Percentiles rank a stretch among this genome's conserved stretches.
These are phyloP conservation scores for Eulemur albifrons DNA, from an alignment of 2,797 vertebrate species.

Conservation along the genomic window DNA sequence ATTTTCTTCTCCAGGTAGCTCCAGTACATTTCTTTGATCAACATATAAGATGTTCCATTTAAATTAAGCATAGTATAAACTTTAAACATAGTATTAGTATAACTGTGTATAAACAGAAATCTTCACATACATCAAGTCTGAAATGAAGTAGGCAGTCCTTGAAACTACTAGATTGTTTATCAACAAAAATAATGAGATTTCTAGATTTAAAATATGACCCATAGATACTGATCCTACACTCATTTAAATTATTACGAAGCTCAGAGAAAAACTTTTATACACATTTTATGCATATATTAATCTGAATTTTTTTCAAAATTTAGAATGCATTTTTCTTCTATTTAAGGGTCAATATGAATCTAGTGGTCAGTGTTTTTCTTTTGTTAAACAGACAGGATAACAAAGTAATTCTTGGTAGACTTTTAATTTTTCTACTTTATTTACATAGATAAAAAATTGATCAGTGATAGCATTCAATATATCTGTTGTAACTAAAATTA, in stretches of 20 bases:
- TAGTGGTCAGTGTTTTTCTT: background rate
- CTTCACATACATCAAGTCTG: background rate
- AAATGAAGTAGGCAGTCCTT: background rate
- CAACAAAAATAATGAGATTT: background rate
- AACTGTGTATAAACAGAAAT: background rate
- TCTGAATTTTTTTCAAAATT: background rate
- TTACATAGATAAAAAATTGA: background rate
- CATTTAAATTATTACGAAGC: background rate
- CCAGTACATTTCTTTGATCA: background rate
- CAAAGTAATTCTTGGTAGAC: constrained; percentile 6
- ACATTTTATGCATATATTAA: background rate
- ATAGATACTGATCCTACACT: background rate
- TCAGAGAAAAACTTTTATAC: background rate
- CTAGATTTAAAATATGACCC: background rate
- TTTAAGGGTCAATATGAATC: background rate
- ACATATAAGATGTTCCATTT: background rate
- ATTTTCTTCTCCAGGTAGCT: background rate
- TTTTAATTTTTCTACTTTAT: background rate
- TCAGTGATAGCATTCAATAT: background rate
- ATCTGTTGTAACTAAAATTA: constrained; percentile 18
- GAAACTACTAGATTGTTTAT: background rate
- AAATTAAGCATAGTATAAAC: background rate
- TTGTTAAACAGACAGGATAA: background rate
- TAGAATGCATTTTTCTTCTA: background rate
- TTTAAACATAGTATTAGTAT: background rate